phyloP scores from a whole-genome alignment of 2,113 vertebrate species.

The Sula dactylatra region DNA sequence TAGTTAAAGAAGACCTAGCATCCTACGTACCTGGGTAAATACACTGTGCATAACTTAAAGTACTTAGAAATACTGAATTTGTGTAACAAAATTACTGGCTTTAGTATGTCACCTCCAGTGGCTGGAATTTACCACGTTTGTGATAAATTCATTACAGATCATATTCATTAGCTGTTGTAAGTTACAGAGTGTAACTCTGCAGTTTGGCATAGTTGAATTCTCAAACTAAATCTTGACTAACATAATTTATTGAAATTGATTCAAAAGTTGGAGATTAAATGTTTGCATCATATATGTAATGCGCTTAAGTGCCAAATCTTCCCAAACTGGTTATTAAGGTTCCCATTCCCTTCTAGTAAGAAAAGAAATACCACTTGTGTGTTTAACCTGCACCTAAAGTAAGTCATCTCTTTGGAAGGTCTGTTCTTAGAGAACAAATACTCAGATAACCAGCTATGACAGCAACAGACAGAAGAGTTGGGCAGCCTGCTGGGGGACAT shows the following conservation, averaged over 20 bases:
- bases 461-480: background rate
- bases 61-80: background rate
- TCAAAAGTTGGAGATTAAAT: background rate
- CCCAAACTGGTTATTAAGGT: background rate
- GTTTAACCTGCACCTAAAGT: background rate
- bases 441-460: accelerated
- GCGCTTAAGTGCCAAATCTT: background rate
- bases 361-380: background rate
- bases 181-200: background rate
- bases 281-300: background rate
- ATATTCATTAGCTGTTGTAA: background rate
- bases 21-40: conserved; percentile 72
- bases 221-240: background rate
- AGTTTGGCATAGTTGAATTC: background rate
- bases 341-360: background rate
- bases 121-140: background rate
- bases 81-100: background rate
- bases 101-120: background rate
- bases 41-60: background rate
- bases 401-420: background rate
- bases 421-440: background rate
- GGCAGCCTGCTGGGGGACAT: background rate
- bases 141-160: background rate
- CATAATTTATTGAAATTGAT: background rate
- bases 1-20: conserved; percentile 75